Evolutionary conservation across 2,888 invertebrate genomes (phyloP).

Genomic region (Odontocerum albicorne): DNA sequence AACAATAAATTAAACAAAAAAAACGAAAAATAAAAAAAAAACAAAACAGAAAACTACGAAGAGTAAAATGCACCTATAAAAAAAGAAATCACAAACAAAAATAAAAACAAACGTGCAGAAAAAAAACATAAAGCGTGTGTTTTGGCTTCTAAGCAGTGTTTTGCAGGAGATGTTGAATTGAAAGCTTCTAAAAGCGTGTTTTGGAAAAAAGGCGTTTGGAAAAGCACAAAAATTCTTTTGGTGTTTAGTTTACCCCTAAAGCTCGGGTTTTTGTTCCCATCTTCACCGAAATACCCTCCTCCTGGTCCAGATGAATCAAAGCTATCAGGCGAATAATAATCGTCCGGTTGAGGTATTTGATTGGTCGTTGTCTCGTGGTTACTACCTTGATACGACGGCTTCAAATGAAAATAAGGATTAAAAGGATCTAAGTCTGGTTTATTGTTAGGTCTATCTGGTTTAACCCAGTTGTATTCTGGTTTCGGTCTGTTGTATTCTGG

Average conservation of each 20-base stretch:
- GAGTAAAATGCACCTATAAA: too few relatives aligned
- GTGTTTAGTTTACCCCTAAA: constrained; percentile 36
- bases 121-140: too few relatives aligned
- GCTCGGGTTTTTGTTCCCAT: constrained; percentile 28
- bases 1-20: too few relatives aligned
- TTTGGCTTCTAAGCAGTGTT: too few relatives aligned
- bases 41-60: too few relatives aligned
- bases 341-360: constrained; percentile 42
- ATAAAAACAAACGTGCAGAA: too few relatives aligned
- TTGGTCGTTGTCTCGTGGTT: constrained; percentile 51
- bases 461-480: constrained; percentile 43
- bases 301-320: constrained; percentile 44
- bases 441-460: constrained; percentile 42
- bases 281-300: constrained; percentile 19
- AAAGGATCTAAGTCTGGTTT: constrained; percentile 33
- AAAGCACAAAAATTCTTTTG: too few relatives aligned
- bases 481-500: constrained; percentile 43
- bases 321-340: constrained; percentile 45
- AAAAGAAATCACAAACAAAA: too few relatives aligned
- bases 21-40: too few relatives aligned
- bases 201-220: too few relatives aligned
- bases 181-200: too few relatives aligned
- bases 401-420: constrained; percentile 50
- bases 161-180: too few relatives aligned
- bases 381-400: constrained; percentile 55